A percentile compares a stretch with the other conserved stretches of the same genome.
Conservation (phyloP, 2,888 invertebrate genomes). For the Ferrisia virgata region DNA sequence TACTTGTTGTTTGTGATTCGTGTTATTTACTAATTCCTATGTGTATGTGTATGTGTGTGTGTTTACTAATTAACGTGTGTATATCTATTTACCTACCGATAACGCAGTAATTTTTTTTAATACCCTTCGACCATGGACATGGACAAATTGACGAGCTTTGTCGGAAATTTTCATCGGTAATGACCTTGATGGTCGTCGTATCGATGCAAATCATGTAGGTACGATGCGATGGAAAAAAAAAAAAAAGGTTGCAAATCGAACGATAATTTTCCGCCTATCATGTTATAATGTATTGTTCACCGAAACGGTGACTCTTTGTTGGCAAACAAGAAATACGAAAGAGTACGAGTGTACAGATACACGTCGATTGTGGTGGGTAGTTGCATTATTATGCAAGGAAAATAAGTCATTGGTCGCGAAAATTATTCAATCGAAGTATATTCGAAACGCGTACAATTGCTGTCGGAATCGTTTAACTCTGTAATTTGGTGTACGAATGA, state of each 20-base stretch:
- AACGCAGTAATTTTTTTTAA: too few relatives aligned
- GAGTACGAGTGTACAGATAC: too few relatives aligned
- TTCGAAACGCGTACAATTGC: neutral
- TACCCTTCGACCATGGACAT: neutral
- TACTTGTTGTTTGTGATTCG: neutral
- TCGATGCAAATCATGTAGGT: neutral
- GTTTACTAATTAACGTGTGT: neutral
- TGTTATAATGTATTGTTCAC: slow-evolving; percentile 13
- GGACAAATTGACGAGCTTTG: neutral
- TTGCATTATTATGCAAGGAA: slow-evolving; percentile 5
- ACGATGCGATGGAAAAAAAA: too few relatives aligned
- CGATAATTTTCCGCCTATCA: slow-evolving; percentile 16
- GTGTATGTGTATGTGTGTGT: too few relatives aligned
- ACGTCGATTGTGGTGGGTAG: neutral
- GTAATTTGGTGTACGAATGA: neutral
- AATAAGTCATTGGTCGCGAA: neutral
- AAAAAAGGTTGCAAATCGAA: neutral
- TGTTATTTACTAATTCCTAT: neutral
- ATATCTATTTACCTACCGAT: neutral
- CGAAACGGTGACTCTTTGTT: slow-evolving; percentile 16
- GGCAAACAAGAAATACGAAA: neutral
- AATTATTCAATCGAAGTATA: neutral
- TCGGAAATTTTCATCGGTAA: neutral
- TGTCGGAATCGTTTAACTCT: neutral
- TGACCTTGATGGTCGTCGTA: neutral